Percentiles rank a stretch among this genome's conserved stretches.
These are phyloP conservation scores for Heliornis fulica DNA, from an alignment of 2,113 vertebrate genomes.

Conservation along the genomic window DNA sequence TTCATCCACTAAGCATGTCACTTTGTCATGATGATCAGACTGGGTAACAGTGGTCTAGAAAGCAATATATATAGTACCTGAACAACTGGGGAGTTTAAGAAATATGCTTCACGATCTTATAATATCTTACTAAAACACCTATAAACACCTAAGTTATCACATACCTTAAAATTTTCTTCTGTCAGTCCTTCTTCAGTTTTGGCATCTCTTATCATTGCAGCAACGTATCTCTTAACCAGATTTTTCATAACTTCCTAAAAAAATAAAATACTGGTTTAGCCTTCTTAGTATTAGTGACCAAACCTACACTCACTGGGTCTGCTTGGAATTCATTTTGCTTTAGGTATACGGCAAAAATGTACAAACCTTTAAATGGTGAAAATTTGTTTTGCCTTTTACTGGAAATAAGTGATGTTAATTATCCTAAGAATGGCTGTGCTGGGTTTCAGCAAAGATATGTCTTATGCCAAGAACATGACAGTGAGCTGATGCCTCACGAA, in stretches of 20 bases:
- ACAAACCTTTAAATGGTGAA: background rate
- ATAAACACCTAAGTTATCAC: background rate
- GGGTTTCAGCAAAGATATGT: background rate
- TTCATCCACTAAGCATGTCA: background rate
- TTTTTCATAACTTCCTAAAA: conserved; percentile 92
- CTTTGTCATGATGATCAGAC: too few relatives aligned
- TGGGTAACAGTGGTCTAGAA: too few relatives aligned
- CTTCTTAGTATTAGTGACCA: background rate
- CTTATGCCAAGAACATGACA: background rate
- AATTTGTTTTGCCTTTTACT: background rate
- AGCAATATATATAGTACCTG: background rate
- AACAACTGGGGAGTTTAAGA: background rate
- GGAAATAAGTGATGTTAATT: background rate
- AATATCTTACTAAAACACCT: background rate
- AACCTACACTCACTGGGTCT: background rate
- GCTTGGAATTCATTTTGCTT: background rate
- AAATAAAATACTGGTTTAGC: background rate
- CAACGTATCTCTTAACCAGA: conserved; percentile 94
- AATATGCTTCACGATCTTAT: background rate
- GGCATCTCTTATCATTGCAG: conserved; percentile 96
- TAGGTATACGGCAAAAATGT: background rate
- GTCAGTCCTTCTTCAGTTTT: conserved; percentile 94
- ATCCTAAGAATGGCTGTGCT: background rate
- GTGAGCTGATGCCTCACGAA: background rate
- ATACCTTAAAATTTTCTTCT: conserved; percentile 98